Conservation (phyloP, 1,140 invertebrate genomes). For the Ceratina calcarata region DNA sequence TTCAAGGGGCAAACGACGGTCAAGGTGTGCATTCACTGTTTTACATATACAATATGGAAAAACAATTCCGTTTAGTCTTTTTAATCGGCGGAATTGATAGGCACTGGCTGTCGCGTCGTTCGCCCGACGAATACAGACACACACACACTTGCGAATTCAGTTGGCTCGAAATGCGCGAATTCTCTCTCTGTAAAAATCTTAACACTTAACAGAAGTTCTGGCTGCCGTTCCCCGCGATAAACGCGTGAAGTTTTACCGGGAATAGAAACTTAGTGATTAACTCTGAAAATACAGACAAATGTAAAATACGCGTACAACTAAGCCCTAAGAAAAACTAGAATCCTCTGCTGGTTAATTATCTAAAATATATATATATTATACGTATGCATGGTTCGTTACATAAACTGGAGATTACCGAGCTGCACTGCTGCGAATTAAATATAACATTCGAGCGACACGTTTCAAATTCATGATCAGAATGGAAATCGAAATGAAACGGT, state of each 20-base stretch:
- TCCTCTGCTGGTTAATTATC: constrained; percentile 52
- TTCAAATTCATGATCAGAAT: constrained; percentile 24
- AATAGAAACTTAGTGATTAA: constrained; percentile 51
- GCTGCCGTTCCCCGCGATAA: constrained; percentile 15
- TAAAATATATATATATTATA: constrained; percentile 61
- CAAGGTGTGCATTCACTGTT: neutral
- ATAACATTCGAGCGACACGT: constrained; percentile 29
- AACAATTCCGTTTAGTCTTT: neutral
- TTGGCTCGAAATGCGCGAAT: constrained; percentile 49
- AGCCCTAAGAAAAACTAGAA: constrained; percentile 56
- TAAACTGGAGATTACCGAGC: constrained; percentile 46
- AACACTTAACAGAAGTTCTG: constrained; percentile 25
- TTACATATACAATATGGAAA: neutral
- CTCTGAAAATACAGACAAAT: constrained; percentile 55
- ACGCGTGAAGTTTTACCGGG: constrained; percentile 10
- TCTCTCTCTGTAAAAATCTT: constrained; percentile 52
- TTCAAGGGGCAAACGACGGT: constrained; percentile 52
- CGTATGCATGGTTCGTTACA: constrained; percentile 28
- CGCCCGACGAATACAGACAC: constrained; percentile 11
- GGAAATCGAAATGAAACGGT: constrained; percentile 50
- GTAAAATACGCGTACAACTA: constrained; percentile 51
- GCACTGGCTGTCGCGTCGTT: too few species aligned
- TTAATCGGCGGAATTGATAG: neutral
- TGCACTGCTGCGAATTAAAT: constrained; percentile 55
- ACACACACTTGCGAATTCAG: constrained; percentile 45